A percentile compares a stretch with the other conserved stretches of the same genome.
Evolutionary conservation across 2,888 invertebrate genomes (phyloP).

Genomic region (Hoplodrina ambigua): DNA sequence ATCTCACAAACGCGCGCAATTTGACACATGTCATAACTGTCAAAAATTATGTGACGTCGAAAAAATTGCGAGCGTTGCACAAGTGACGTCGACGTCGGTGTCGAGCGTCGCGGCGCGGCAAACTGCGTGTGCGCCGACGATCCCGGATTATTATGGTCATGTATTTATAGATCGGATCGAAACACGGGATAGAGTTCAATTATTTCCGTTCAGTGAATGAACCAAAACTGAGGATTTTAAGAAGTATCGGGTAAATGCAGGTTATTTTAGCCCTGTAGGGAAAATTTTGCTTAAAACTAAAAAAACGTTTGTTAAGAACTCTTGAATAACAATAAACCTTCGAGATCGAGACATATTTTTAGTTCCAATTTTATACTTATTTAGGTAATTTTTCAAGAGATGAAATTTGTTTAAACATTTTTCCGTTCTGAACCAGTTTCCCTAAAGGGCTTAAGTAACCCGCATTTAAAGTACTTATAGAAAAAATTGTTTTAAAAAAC

Average conservation of each 20-base stretch:
- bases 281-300: too few species aligned
- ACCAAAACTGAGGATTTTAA: conserved; percentile 42
- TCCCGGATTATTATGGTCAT: conserved; percentile 76
- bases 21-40: conserved; percentile 57
- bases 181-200: conserved; percentile 62
- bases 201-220: conserved; percentile 59
- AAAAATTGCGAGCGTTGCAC: conserved; percentile 32
- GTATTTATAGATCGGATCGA: conserved; percentile 81
- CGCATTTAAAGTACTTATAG: too few species aligned
- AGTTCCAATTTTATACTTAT: too few species aligned
- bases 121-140: conserved; percentile 74
- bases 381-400: too few species aligned
- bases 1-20: conserved; percentile 33
- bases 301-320: too few species aligned
- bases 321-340: too few species aligned
- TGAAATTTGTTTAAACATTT: too few species aligned
- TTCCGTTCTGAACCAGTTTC: too few species aligned
- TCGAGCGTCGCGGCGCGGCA: conserved; percentile 75
- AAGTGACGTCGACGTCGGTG: conserved; percentile 57
- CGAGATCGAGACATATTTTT: too few species aligned
- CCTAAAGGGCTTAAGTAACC: too few species aligned
- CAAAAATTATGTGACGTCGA: conserved; percentile 39
- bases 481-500: not conserved
- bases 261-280: too few species aligned
- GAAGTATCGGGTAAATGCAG: not conserved